Conservation (phyloP, 2,113 vertebrate species). For the Oceanodroma tethys region DNA sequence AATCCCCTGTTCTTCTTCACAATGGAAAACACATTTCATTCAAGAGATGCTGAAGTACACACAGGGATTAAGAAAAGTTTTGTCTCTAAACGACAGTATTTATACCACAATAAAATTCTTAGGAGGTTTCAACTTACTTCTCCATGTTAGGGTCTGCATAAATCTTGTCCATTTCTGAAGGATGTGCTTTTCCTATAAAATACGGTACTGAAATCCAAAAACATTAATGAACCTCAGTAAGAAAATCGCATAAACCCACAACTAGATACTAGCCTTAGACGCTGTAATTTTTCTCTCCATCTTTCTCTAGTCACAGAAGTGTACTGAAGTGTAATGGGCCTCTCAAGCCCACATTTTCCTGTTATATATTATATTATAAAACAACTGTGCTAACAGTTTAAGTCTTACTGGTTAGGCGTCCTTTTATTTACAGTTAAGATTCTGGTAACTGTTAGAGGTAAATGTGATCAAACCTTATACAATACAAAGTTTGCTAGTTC, state of each 20-base stretch:
- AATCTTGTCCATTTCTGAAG: constrained; percentile 67
- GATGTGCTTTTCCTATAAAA: constrained; percentile 31
- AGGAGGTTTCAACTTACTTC: constrained; percentile 67
- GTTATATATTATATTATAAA: neutral
- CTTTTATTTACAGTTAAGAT: neutral
- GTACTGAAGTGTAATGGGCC: neutral
- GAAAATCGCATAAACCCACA: neutral
- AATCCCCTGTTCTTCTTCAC: neutral
- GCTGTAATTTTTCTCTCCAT: neutral
- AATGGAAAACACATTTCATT: neutral
- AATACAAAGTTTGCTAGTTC: neutral
- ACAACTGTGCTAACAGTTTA: neutral
- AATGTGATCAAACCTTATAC: neutral
- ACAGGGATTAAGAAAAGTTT: neutral
- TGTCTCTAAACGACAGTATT: neutral
- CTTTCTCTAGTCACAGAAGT: neutral
- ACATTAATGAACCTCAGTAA: neutral
- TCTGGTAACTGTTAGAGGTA: neutral
- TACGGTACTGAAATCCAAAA: neutral
- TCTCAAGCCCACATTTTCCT: neutral
- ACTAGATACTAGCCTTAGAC: neutral
- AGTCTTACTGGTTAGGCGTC: neutral
- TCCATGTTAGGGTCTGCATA: constrained; percentile 60
- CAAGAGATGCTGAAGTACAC: neutral
- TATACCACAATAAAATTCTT: neutral